Base-by-base conservation (phyloP, 2,113 vertebrate genomes). In the Echinops telfairi region DNA sequence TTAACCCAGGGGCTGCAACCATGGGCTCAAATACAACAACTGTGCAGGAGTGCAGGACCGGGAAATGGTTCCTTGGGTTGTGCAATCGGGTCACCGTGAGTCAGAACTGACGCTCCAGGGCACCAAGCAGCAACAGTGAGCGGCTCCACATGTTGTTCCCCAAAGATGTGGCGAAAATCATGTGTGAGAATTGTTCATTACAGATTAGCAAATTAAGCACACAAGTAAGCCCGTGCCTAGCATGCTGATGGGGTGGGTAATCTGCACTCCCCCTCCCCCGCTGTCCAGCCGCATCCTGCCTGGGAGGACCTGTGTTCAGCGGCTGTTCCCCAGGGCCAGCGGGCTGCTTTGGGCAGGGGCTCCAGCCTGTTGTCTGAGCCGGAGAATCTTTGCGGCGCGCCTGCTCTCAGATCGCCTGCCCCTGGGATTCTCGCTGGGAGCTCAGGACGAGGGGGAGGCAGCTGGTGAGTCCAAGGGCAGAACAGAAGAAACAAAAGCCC, bases 401-500 rank as follows among this genome's bases (percentile, higher is more conserved):
- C 64, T 43, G 15, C 33, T 64, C 4, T 95, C 36, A 1, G 14
- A 20, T 29, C 1, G 14, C n/a, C 15, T 47, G 40, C 78, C 53
- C 64, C 36, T 83, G 31, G 38, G 57, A 70, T 80, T 66, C 66
- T 92, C 80, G n/a, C 10, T 17, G n/a, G 86, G 91, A 87, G 78
- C 73, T 81, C 86, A 40, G 89, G 38, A 36, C 70, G 71, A 84
- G 43, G 47, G 17, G 19, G 77, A 60, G 77, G 25, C 75, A 33
- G 78, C 68, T 25, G 33, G 86, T 86, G 79, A 68, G 8, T 82
- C 73, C 66, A 62, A 88, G n/a, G 62, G 87, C 86, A 87, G 57
- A 60, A 40, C 60, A 71, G 43, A 93, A 89, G 57, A 9, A 78
- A 93, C 91, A 94, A 92, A 64, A 68, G n/a, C n/a, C n/a, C n/a